Evolutionary conservation across 2,888 invertebrate genomes (phyloP), one percentile per base, ranked within the genome.

Genomic region (Rhagium mordax): DNA sequence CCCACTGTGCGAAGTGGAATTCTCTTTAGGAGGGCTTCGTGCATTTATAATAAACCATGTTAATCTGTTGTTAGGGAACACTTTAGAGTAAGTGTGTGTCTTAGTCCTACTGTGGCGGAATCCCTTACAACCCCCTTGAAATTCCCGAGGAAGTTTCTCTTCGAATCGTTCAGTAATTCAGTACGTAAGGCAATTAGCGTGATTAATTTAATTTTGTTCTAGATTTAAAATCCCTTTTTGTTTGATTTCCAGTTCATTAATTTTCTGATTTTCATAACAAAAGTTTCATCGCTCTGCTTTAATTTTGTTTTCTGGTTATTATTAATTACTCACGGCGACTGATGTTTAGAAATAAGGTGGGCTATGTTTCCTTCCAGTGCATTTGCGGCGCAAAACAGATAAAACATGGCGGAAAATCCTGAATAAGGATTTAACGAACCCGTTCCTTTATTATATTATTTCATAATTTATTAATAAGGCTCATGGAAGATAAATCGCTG

Each of bases 1-100:
- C 16, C 41, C 8, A 18, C 57, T 8, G 59, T 48, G 53, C 60
- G 33, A 64, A 67, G 64, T 66, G 74, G 70, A 70, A 70, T 64
- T 70, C 67, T 70, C 62, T 49, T 70, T 62, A 71, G 71, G 71
- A 76, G 73, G 70, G 69, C 55, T 71, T 60, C 75, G 69, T 73
- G 75, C 73, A 79, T 79, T 77, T 70, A 77, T 79, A 77, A 79
- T 79, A 77, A 79, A 77, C 72, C 75, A 69, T 62, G 72, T 76
- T 76, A 78, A 79, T 79, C 78, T 69, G 79, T 74, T 71, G 73
- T 75, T 74, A 64, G 75, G 73, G 72, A 78, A 77, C 69, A 74
- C 75, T 79, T 74, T 18, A 71, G 48, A 61, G 57, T 65, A 72
- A 75, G 60, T 65, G 60, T 64, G 65, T 64, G 68, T 64, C 67